phyloP scores from a whole-genome alignment of 2,888 invertebrate species.

The Megamerina dolium region DNA sequence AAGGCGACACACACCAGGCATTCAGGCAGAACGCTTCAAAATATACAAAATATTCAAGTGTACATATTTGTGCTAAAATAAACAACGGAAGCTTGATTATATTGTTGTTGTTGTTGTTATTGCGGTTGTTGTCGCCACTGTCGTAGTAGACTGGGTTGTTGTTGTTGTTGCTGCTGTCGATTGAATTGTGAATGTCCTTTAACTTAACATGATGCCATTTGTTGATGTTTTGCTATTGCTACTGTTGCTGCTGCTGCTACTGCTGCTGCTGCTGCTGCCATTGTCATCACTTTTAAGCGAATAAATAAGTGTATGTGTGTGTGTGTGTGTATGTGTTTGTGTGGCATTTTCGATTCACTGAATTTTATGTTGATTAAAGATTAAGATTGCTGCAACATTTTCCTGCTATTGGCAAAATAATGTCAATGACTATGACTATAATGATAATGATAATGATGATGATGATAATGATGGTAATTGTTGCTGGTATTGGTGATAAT shows the following conservation, averaged over 20 bases:
- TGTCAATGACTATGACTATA: background rate
- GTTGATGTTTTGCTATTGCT: no score
- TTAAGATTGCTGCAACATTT: slow-evolving; percentile 36
- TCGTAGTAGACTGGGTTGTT: background rate
- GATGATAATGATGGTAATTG: background rate
- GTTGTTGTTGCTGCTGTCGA: background rate
- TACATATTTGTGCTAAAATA: no score
- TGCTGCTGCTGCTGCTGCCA: no score
- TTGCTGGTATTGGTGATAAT: background rate
- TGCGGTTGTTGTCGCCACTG: background rate
- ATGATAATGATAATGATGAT: background rate
- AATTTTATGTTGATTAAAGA: slow-evolving; percentile 40
- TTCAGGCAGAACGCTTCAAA: no score
- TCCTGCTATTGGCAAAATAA: background rate
- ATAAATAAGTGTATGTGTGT: no score
- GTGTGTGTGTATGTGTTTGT: no score
- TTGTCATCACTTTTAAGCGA: no score
- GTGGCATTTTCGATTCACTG: slow-evolving; percentile 38
- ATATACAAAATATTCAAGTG: no score
- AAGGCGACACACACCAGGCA: background rate
- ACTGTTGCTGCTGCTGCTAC: background rate
- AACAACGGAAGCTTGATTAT: no score
- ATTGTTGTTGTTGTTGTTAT: background rate
- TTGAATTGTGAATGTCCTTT: no score
- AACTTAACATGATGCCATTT: no score